Evolutionary conservation across 2,113 vertebrate species (phyloP).

Genomic region (Hydropotes inermis): DNA sequence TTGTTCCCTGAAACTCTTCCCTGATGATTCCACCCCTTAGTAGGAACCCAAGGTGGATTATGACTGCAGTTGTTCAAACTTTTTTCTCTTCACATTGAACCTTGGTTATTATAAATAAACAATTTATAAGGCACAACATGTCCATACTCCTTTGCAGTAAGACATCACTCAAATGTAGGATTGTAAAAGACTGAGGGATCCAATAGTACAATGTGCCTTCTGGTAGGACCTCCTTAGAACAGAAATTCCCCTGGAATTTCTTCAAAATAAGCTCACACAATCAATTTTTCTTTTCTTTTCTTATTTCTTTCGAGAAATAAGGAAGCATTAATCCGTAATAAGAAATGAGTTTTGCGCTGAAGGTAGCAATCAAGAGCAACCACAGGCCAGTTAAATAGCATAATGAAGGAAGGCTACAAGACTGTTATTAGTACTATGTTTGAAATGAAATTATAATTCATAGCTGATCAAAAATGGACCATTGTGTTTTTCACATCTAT

Average conservation of each 20-base stretch:
- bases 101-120: constrained; percentile 54
- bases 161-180: constrained; percentile 56
- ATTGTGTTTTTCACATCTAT: background rate
- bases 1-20: background rate
- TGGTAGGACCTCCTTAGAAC: constrained; percentile 31
- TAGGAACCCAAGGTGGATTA: constrained; percentile 27
- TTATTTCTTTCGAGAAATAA: constrained; percentile 55
- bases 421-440: background rate
- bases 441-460: background rate
- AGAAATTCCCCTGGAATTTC: constrained; percentile 49
- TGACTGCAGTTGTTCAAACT: background rate
- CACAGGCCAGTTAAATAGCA: constrained; percentile 40
- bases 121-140: constrained; percentile 44
- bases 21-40: background rate
- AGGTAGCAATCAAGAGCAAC: constrained; percentile 38
- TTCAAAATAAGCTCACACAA: constrained; percentile 1
- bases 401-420: background rate
- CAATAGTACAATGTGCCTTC: constrained; percentile 7
- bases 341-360: background rate
- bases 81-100: constrained; percentile 51
- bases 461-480: background rate
- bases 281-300: no score
- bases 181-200: constrained; percentile 56
- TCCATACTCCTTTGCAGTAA: constrained; percentile 45
- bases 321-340: constrained; percentile 35